Evolutionary conservation across 2,113 vertebrate genomes (phyloP), one percentile per base, ranked within the genome.

Genomic region (Calypte anna): DNA sequence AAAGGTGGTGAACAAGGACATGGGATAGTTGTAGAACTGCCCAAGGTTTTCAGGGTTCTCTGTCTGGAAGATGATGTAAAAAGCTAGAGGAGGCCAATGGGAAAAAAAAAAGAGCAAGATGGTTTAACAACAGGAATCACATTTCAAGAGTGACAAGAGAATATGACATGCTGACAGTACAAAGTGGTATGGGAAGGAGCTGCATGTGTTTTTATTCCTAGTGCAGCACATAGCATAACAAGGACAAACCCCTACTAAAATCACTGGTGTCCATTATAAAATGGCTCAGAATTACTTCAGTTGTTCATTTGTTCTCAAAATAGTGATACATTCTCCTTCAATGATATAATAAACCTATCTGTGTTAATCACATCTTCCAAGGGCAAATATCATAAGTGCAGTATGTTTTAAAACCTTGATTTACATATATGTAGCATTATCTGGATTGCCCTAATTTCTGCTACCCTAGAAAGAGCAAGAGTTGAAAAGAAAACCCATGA

Each of bases 31-130:
- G 51, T 97, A 98, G 93, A 99, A 99, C 1, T 98, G 43, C 4
- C 99, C 98, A 36, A 99, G 68, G 28, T 98, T 93, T 8, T 69
- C 79, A 8, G 98, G 96, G 10, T 98, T 97, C 94, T 99, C 98
- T 43, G 99, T 99, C 98, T 99, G 99, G 93, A 99, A 99, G 69
- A 98, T 98, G 93, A 99, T 96, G 97, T 98, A 99, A 94, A 99
- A 98, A 31, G 98, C 99, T 99, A 96, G 69, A 69, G 19, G 16
- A 70, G 13, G 88, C 10, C 13, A 86, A 87, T 8, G 21, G 24
- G 9, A 27, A 6, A 43, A 20, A 59, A 14, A 33, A 20, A 15
- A 46, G 21, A 58, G 6, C 22, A 23, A 85, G 23, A n/a, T 2
- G 70, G 6, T 51, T 97, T 83, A 94, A 58, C 25, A 62, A 36